These are phyloP conservation scores for Gerris lacustris DNA, from an alignment of 2,888 invertebrate species.

Conservation along the genomic window DNA sequence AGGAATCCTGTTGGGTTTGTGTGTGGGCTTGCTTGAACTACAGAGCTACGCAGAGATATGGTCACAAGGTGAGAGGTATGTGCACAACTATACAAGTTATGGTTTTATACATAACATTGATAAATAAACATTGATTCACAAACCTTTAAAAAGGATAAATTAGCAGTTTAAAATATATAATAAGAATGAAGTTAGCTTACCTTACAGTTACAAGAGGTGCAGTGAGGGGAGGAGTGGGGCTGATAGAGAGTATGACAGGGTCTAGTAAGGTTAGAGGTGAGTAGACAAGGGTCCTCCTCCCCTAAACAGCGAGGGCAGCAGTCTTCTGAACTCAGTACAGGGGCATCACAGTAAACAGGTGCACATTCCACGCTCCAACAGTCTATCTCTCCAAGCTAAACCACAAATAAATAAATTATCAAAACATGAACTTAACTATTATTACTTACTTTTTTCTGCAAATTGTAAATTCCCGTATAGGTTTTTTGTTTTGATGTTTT, in stretches of 20 bases:
- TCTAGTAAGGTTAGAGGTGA: not conserved
- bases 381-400: constrained; percentile 69
- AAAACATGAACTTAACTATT: not conserved
- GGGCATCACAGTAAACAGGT: constrained; percentile 50
- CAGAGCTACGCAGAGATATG: no score
- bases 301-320: constrained; percentile 56
- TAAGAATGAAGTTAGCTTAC: constrained; percentile 40
- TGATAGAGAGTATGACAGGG: constrained; percentile 37
- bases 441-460: not conserved
- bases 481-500: no score
- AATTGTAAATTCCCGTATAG: no score
- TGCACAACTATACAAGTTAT: no score
- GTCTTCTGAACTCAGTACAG: constrained; percentile 50
- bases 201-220: constrained; percentile 62
- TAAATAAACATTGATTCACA: no score
- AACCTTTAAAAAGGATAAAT: no score
- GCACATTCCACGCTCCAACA: constrained; percentile 82
- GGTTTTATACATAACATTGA: no score
- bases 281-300: constrained; percentile 44
- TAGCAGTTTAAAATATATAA: not conserved
- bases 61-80: no score
- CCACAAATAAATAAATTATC: constrained; percentile 24
- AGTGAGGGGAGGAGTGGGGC: constrained; percentile 44
- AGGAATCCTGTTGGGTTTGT: no score
- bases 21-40: no score